These are phyloP conservation scores for Forbesichthys papilliferus DNA, from an alignment of 2,113 vertebrate genomes.

Conservation along the genomic window DNA sequence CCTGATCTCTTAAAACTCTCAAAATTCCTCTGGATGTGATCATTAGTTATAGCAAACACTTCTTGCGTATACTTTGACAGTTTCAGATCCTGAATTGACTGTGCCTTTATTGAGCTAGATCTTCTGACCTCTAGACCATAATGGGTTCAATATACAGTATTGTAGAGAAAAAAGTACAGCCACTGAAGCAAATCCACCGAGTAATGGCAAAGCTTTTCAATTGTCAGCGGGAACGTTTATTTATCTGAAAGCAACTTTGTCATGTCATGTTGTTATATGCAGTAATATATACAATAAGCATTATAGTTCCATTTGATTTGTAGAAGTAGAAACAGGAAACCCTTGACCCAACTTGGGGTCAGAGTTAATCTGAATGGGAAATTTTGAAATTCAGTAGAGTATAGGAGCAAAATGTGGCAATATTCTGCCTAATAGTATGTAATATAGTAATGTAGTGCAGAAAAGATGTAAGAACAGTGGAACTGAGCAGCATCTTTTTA, in stretches of 20 bases:
- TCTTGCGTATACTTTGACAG: background rate
- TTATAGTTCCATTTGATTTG: background rate
- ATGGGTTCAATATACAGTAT: background rate
- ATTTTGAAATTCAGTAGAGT: background rate
- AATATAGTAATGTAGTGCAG: background rate
- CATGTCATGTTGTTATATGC: background rate
- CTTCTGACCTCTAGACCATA: background rate
- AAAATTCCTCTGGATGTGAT: slow-evolving; percentile 3
- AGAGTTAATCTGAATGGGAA: background rate
- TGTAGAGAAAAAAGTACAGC: background rate
- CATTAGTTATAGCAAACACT: slow-evolving; percentile 50
- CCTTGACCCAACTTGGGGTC: slow-evolving; percentile 13
- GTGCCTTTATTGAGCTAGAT: background rate
- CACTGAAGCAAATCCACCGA: background rate
- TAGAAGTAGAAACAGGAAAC: background rate
- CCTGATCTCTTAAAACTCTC: too few relatives aligned
- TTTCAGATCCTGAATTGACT: slow-evolving; percentile 6
- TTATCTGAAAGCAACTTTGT: background rate
- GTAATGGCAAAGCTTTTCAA: too few relatives aligned
- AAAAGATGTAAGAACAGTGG: background rate
- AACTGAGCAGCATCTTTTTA: background rate
- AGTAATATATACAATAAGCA: background rate
- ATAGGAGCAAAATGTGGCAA: background rate
- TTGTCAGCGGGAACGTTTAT: too few relatives aligned
- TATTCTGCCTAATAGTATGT: background rate